Evolutionary conservation across 2,113 vertebrate genomes (phyloP).

Genomic region (Syngnathus scovelli): DNA sequence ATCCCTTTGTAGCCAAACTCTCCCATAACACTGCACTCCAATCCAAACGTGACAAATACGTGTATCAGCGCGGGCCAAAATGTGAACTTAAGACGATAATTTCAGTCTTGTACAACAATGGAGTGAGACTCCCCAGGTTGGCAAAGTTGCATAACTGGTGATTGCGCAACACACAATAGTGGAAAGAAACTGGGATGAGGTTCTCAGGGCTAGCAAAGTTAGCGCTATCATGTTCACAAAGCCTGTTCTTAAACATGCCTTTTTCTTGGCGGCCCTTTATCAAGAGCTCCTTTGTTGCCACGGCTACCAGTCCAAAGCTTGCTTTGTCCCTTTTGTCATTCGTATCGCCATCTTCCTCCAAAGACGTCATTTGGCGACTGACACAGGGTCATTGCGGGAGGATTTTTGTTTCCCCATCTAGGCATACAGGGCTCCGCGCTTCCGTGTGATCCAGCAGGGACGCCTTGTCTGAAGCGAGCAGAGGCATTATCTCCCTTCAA

Average conservation of each 20-base stretch:
- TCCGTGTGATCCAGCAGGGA: slow-evolving; percentile 17
- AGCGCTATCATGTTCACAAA: background rate
- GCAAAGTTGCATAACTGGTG: background rate
- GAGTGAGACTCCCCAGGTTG: background rate
- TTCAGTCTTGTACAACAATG: background rate
- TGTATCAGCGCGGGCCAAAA: background rate
- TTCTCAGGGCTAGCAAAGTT: background rate
- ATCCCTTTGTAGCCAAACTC: slow-evolving; percentile 54
- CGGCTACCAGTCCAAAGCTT: background rate
- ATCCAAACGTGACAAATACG: background rate
- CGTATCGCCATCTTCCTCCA: background rate
- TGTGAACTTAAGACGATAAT: background rate
- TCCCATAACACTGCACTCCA: background rate
- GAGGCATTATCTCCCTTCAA: slow-evolving; percentile 39
- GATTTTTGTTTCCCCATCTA: slow-evolving; percentile 7
- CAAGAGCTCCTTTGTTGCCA: slow-evolving; percentile 3
- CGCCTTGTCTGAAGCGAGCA: slow-evolving; percentile 20
- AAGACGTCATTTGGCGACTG: slow-evolving; percentile 43
- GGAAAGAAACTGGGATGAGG: background rate
- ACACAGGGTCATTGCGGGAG: slow-evolving; percentile 37
- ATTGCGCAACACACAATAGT: background rate
- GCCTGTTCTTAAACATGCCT: slow-evolving; percentile 30
- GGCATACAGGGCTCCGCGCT: background rate
- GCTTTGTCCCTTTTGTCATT: background rate
- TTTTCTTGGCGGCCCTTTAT: slow-evolving; percentile 48